Conservation (phyloP, 2,888 invertebrate genomes). For the Pelosia muscerda region DNA sequence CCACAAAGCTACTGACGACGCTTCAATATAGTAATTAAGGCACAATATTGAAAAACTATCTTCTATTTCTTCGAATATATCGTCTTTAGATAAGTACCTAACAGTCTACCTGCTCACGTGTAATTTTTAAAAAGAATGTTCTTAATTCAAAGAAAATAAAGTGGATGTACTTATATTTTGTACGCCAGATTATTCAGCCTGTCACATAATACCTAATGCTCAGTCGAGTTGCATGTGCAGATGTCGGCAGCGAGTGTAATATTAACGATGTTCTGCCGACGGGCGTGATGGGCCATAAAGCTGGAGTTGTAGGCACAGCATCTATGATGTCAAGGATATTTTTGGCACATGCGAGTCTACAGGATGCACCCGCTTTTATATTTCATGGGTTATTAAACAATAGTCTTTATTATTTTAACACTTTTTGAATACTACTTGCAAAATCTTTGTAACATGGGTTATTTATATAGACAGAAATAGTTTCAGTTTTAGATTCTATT, state of each 20-base stretch:
- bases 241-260: constrained; percentile 59
- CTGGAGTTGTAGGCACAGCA: constrained; percentile 69
- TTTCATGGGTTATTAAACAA: constrained; percentile 61
- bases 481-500: not conserved
- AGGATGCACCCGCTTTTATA: constrained; percentile 66
- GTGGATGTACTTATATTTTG: constrained; percentile 1
- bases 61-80: no score
- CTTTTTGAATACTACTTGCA: not conserved
- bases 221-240: constrained; percentile 64
- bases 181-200: constrained; percentile 38
- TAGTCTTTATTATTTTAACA: constrained; percentile 30
- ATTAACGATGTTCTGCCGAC: constrained; percentile 77
- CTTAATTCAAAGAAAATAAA: not conserved
- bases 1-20: no score
- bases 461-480: not conserved
- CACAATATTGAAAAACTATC: no score
- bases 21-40: no score
- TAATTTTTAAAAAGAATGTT: no score
- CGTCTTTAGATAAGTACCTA: no score
- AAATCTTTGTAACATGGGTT: not conserved
- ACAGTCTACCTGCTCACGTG: no score
- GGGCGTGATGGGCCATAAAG: constrained; percentile 79
- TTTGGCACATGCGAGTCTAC: constrained; percentile 72
- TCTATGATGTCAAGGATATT: constrained; percentile 78
- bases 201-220: constrained; percentile 47